phyloP scores from a whole-genome alignment of 2,113 vertebrate species.

The Calyptomena viridis region DNA sequence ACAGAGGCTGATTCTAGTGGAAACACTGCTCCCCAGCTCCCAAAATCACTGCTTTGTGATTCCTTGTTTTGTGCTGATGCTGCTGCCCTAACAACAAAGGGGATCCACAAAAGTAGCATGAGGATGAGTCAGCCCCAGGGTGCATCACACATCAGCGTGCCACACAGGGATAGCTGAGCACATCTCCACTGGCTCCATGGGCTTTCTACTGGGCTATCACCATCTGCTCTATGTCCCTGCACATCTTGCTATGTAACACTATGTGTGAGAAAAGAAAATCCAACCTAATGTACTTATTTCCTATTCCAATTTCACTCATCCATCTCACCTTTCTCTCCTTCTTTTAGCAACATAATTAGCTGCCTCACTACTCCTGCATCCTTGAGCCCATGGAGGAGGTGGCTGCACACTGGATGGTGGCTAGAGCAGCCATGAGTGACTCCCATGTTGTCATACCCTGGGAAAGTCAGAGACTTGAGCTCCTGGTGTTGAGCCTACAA shows the following conservation, averaged over 20 bases:
- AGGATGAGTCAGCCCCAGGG: background rate
- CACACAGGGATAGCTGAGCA: background rate
- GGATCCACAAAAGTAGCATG: background rate
- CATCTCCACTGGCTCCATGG: background rate
- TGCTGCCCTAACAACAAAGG: background rate
- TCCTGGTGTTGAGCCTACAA: background rate
- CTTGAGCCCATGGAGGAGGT: background rate
- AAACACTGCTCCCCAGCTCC: background rate
- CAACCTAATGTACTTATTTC: background rate
- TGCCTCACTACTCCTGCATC: background rate
- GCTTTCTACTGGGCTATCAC: background rate
- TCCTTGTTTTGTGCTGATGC: slow-evolving; percentile 5
- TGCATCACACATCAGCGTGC: background rate
- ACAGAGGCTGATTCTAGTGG: background rate
- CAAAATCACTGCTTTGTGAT: background rate
- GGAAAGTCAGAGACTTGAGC: background rate
- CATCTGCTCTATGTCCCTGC: background rate
- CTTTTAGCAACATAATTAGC: background rate
- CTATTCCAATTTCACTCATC: background rate
- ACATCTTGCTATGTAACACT: background rate
- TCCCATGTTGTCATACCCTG: background rate
- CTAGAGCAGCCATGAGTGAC: background rate
- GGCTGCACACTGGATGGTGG: background rate
- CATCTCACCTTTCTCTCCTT: background rate
- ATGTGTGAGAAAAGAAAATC: background rate